Conservation (phyloP, 2,888 invertebrate species). For the Lasiommata megera region DNA sequence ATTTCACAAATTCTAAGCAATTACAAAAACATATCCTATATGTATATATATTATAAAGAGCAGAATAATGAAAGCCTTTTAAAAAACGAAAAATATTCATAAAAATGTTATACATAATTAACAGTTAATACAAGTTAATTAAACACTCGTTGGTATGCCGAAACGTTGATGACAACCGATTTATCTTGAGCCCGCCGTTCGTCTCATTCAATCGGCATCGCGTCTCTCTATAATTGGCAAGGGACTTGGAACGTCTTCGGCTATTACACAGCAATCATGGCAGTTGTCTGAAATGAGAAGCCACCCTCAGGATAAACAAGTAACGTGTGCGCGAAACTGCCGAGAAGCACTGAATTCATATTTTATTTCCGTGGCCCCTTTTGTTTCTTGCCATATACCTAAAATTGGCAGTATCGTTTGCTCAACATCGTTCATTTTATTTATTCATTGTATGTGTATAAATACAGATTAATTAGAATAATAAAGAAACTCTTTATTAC, state of each 20-base stretch:
- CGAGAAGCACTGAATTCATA: conserved; percentile 73
- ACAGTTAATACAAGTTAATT: conserved; percentile 14
- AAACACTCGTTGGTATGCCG: conserved; percentile 40
- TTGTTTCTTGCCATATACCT: conserved; percentile 42
- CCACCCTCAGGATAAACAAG: conserved; percentile 79
- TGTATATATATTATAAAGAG: no score
- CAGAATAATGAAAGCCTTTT: no score
- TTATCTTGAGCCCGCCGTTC: conserved; percentile 41
- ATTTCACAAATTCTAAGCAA: no score
- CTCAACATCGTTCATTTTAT: conserved; percentile 42
- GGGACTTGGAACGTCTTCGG: conserved; percentile 47
- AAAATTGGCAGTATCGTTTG: conserved; percentile 26
- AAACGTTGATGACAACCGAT: conserved; percentile 54
- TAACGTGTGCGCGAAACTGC: conserved; percentile 78
- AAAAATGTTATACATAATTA: not conserved
- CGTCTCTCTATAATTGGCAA: conserved; percentile 30
- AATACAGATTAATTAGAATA: no score
- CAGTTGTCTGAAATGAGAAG: conserved; percentile 76
- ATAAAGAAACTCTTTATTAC: no score
- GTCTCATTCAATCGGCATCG: conserved; percentile 33
- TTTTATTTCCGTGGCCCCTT: conserved; percentile 65
- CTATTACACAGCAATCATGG: conserved; percentile 75
- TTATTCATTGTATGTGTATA: no score
- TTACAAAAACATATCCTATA: no score
- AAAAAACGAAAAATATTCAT: no score